Percentiles rank a stretch among this genome's conserved stretches.
Evolutionary conservation across 2,797 vertebrate species (phyloP).

Genomic region (Myotis planiceps): DNA sequence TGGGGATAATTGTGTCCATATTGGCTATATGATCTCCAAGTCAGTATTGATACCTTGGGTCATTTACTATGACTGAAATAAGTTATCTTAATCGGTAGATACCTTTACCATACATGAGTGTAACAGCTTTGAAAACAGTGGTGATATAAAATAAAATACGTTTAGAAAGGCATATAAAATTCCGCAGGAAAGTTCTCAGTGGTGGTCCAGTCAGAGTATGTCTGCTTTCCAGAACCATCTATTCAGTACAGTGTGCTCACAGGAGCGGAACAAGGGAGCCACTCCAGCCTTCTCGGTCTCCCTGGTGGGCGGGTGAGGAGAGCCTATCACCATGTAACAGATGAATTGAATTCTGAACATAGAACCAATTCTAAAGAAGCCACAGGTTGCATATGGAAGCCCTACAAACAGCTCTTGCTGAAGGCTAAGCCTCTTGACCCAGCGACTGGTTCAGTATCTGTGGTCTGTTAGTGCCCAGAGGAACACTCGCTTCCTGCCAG

Average conservation of each 20-base stretch:
- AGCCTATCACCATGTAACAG: background rate
- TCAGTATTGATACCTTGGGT: background rate
- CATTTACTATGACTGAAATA: background rate
- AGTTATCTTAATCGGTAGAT: background rate
- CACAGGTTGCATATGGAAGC: background rate
- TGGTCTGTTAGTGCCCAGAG: background rate
- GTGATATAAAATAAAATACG: background rate
- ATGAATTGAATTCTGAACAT: constrained; percentile 20
- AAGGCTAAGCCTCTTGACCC: background rate
- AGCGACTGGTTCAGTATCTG: rapidly evolving
- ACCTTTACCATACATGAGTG: background rate
- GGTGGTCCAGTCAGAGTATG: background rate
- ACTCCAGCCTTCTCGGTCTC: background rate
- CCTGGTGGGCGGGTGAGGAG: background rate
- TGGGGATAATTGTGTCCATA: too few relatives aligned
- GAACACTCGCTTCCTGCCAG: background rate
- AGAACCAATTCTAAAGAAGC: background rate
- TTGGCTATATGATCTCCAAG: background rate
- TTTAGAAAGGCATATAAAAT: background rate
- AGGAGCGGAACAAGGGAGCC: background rate
- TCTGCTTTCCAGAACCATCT: background rate
- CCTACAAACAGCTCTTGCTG: background rate
- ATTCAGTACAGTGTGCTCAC: background rate
- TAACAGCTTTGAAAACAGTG: background rate
- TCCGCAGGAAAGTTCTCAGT: background rate